Evolutionary conservation across 2,888 invertebrate genomes (phyloP), one percentile per base, ranked within the genome.

Genomic region (Amorpha juglandis): DNA sequence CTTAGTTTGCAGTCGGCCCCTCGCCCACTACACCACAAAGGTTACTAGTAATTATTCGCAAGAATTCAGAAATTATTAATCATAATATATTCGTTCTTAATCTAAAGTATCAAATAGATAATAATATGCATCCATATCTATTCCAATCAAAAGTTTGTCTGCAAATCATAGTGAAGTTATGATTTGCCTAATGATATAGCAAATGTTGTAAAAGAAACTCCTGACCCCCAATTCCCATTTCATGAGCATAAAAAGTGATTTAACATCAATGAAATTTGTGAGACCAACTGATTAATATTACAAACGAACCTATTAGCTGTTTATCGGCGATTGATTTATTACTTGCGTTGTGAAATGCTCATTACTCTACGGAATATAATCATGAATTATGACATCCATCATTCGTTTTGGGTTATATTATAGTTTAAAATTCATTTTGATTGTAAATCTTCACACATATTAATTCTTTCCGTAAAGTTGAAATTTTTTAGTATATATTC

Each of bases 251-350:
- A 42, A 68, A 33, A 68, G 65, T 74, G 68, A 77, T 74, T 77
- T 75, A 78, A 80, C 74, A 70, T 71, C 74, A 77, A 81, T 80
- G 78, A 79, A 80, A 72, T 73, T 82, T 82, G 83, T 78, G 82
- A 80, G 85, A 84, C 78, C 72, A 65, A 71, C 75, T 83, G 82
- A 86, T 86, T 83, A 84, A 75, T 73, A 75, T 77, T 78, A 79
- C 79, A 79, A 84, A 82, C 78, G 79, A 78, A 75, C 74, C 78
- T 78, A 80, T 82, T 82, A 83, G 73, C 78, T 76, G 77, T 72
- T 70, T 71, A 62, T 35, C 73, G 71, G 74, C 78, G 77, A 81
- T 81, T 81, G 71, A 74, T 76, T 80, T 78, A 74, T 72, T 69
- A 53, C 68, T 69, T 50, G 38, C 51, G 63, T 38, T 63, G 38